Evolutionary conservation across 2,113 vertebrate species (phyloP).

Genomic region (Nesoenas mayeri): DNA sequence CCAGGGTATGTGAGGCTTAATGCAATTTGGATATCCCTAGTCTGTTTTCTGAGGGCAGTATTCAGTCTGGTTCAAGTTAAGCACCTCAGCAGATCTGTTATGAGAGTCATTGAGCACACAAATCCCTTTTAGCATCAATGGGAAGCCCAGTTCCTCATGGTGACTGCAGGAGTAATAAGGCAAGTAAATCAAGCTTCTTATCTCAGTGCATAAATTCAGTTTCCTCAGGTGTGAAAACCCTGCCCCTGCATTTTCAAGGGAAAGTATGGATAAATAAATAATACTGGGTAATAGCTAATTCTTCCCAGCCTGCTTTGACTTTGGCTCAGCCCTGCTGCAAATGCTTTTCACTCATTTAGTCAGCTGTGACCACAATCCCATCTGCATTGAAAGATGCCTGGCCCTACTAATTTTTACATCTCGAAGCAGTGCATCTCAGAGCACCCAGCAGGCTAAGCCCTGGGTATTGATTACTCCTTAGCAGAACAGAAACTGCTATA

Average conservation of each 20-base stretch:
- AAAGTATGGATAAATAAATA: background rate
- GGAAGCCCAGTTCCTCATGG: background rate
- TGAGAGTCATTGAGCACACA: background rate
- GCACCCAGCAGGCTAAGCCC: background rate
- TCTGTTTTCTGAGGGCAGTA: background rate
- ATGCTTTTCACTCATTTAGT: background rate
- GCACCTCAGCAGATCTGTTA: background rate
- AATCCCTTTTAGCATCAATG: background rate
- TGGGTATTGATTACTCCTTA: conserved; percentile 29
- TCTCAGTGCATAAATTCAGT: background rate
- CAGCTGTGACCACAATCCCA: background rate
- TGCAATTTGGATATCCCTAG: background rate
- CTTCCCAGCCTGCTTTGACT: background rate
- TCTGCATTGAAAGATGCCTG: background rate
- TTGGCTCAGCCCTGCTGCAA: background rate
- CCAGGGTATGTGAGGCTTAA: background rate
- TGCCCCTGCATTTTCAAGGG: background rate
- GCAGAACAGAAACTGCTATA: conserved; percentile 17
- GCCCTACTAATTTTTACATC: background rate
- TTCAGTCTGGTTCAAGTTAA: background rate
- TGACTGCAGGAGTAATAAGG: background rate
- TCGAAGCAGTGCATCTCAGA: background rate
- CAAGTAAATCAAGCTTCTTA: background rate
- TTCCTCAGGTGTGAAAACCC: background rate
- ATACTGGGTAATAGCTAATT: background rate